Evolutionary conservation across 2,797 vertebrate species (phyloP).

Genomic region (Aeoliscus strigatus): DNA sequence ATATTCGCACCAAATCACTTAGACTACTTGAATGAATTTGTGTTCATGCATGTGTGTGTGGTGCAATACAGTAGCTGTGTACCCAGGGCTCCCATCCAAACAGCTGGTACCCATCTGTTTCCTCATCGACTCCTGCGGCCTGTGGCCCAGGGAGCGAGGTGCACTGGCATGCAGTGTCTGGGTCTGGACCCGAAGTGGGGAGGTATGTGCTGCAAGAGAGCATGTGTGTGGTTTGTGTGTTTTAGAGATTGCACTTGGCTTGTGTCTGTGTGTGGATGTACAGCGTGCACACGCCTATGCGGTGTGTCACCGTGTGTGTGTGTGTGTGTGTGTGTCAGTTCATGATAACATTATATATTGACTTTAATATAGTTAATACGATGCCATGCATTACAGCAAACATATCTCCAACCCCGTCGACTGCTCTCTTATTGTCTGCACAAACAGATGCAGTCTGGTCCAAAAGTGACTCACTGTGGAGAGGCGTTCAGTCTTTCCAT

Average conservation of each 20-base stretch:
- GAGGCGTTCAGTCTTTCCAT: conserved; percentile 62
- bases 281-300: conserved; percentile 27
- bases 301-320: conserved; percentile 14
- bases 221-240: conserved; percentile 55
- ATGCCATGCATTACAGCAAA: conserved; percentile 17
- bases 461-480: conserved; percentile 60
- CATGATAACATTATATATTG: conserved; percentile 47
- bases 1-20: conserved; percentile 19
- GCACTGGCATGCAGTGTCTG: conserved; percentile 69
- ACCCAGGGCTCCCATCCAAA: conserved; percentile 65
- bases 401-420: conserved; percentile 18
- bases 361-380: conserved; percentile 38
- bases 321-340: conserved; percentile 21
- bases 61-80: conserved; percentile 72
- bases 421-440: conserved; percentile 35
- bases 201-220: conserved; percentile 56
- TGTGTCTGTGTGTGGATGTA: conserved; percentile 17
- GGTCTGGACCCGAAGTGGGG: conserved; percentile 57
- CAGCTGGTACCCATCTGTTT: conserved; percentile 78
- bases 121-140: conserved; percentile 64
- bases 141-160: conserved; percentile 65
- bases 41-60: conserved; percentile 41
- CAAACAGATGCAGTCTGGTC: conserved; percentile 43
- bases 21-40: conserved; percentile 39
- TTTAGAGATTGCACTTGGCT: conserved; percentile 30